Conservation (phyloP, 2,888 invertebrate genomes). For the Callimorpha dominula region DNA sequence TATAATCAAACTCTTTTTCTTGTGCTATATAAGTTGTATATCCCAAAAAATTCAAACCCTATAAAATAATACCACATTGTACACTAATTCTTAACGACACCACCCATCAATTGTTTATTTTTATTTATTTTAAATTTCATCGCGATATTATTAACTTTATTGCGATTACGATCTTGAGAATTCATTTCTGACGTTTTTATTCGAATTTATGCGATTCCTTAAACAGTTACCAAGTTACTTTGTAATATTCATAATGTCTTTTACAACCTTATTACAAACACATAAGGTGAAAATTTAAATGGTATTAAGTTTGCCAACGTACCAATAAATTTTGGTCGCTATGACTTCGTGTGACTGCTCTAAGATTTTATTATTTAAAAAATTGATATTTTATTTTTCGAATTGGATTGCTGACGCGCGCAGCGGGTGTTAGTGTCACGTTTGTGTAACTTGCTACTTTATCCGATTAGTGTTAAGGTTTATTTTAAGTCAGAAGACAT, state of each 20-base stretch:
- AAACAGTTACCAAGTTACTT: constrained; percentile 57
- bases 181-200: constrained; percentile 86
- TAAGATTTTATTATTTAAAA: constrained; percentile 85
- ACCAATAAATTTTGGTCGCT: constrained; percentile 58
- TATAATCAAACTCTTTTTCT: constrained; percentile 22
- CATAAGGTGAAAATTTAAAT: constrained; percentile 63
- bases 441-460: constrained; percentile 57
- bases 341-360: constrained; percentile 81
- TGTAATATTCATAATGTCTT: constrained; percentile 22
- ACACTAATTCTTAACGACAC: constrained; percentile 78
- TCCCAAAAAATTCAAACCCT: constrained; percentile 37
- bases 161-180: constrained; percentile 85
- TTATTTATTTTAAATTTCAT: constrained; percentile 83
- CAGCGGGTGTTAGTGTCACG: constrained; percentile 73
- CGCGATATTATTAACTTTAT: constrained; percentile 85
- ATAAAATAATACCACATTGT: constrained; percentile 64
- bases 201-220: constrained; percentile 82
- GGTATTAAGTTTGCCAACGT: constrained; percentile 37
- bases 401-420: constrained; percentile 81
- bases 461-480: constrained; percentile 51
- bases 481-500: constrained; percentile 49
- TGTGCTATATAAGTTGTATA: constrained; percentile 23
- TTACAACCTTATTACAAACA: constrained; percentile 49
- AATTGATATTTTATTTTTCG: constrained; percentile 85
- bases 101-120: constrained; percentile 76